Percentiles rank a stretch among this genome's conserved stretches.
Conservation (phyloP, 2,113 vertebrate genomes). For the Triplophysa rosa region DNA sequence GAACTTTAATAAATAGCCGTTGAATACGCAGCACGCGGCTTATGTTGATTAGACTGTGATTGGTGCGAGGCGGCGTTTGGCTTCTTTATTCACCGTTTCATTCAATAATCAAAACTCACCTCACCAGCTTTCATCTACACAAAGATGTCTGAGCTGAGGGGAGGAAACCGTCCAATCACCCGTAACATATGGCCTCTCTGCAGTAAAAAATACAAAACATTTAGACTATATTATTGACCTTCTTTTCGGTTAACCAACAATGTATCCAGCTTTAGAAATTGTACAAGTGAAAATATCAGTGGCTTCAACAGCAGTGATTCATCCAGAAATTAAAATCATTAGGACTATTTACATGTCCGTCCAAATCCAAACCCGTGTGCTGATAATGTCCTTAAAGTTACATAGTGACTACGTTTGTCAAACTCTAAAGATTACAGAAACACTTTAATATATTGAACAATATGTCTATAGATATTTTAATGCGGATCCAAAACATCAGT, state of each 20-base stretch:
- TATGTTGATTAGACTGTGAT: constrained; percentile 38
- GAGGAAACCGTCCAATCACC: constrained; percentile 48
- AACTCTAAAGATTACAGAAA: too few relatives aligned
- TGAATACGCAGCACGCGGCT: neutral
- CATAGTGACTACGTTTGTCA: too few relatives aligned
- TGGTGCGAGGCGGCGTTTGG: constrained; percentile 8
- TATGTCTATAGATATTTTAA: neutral
- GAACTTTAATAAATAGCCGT: constrained; percentile 32
- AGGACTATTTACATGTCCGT: neutral
- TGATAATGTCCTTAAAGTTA: too few relatives aligned
- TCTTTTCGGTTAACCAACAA: too few relatives aligned
- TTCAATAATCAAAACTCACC: constrained; percentile 47
- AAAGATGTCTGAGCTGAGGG: constrained; percentile 36
- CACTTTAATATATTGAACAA: too few relatives aligned
- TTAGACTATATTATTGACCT: neutral
- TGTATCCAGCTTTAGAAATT: neutral
- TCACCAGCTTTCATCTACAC: constrained; percentile 43
- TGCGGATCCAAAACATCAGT: neutral
- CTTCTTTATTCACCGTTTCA: constrained; percentile 21
- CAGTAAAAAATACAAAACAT: neutral
- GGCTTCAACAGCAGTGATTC: neutral
- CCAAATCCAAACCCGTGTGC: too few relatives aligned
- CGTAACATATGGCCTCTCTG: neutral
- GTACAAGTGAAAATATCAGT: neutral
- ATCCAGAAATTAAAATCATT: neutral